Conservation (phyloP, 2,113 vertebrate genomes). For the Sminthopsis crassicaudata region DNA sequence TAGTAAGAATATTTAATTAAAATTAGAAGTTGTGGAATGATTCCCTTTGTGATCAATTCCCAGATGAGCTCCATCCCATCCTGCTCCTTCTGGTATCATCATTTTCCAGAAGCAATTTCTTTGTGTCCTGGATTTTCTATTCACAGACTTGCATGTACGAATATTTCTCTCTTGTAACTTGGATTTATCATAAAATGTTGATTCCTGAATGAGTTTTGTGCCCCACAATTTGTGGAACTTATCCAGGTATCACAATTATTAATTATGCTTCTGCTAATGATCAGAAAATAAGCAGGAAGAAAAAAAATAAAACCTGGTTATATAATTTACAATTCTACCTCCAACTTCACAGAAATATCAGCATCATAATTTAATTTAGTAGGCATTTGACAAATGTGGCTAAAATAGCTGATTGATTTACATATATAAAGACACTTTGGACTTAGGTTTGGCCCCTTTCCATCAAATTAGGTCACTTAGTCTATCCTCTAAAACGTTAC, state of each 20-base stretch:
- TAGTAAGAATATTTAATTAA: neutral
- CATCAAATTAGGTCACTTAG: neutral
- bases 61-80: neutral
- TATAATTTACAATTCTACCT: no score
- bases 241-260: neutral
- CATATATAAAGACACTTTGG: neutral
- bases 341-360: neutral
- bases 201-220: neutral
- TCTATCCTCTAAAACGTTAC: neutral
- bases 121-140: neutral
- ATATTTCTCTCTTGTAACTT: neutral
- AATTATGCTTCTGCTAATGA: neutral
- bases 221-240: neutral
- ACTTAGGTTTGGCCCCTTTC: neutral
- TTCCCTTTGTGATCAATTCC: neutral
- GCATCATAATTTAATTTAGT: neutral
- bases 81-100: neutral
- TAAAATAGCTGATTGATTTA: neutral
- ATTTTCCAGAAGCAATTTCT: neutral
- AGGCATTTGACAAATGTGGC: neutral
- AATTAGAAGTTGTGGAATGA: neutral
- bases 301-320: neutral
- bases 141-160: neutral
- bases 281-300: neutral
- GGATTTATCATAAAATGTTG: neutral